phyloP scores from a whole-genome alignment of 2,113 vertebrate species.

The Takifugu flavidus region DNA sequence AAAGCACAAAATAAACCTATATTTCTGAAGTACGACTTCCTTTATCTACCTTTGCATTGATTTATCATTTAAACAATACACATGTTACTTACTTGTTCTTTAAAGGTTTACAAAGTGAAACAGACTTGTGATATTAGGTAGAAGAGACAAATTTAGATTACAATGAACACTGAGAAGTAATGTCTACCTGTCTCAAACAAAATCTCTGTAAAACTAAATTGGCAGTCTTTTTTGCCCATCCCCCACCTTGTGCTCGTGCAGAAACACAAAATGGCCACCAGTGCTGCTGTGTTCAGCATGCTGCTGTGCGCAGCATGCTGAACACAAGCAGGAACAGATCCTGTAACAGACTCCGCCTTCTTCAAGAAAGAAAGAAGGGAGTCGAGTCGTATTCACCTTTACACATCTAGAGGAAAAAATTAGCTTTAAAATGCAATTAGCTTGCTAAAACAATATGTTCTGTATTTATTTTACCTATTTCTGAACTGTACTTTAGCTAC shows the following conservation, averaged over 20 bases:
- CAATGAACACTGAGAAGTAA: constrained; percentile 5
- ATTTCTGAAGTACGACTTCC: neutral
- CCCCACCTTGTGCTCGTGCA: constrained; percentile 45
- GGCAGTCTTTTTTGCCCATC: constrained; percentile 41
- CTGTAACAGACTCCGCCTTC: constrained; percentile 31
- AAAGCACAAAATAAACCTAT: constrained; percentile 13
- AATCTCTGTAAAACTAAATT: constrained; percentile 4
- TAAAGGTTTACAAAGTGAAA: too few species aligned
- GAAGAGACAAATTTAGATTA: neutral
- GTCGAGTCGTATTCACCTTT: too few species aligned
- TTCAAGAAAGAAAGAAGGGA: neutral
- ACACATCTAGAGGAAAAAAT: too few species aligned
- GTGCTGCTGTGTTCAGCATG: constrained; percentile 19
- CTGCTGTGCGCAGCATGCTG: constrained; percentile 56
- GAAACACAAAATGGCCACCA: constrained; percentile 74
- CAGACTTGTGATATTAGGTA: too few species aligned
- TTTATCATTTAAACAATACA: neutral
- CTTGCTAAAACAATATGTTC: too few species aligned
- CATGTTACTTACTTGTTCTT: neutral
- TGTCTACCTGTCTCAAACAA: constrained; percentile 4
- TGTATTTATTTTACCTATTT: too few species aligned
- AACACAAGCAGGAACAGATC: constrained; percentile 45
- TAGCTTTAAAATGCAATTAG: too few species aligned
- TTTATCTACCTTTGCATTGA: neutral
- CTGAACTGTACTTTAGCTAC: too few species aligned